Evolutionary conservation across 2,113 vertebrate genomes (phyloP).

Genomic region (Myrmecophaga tridactyla): DNA sequence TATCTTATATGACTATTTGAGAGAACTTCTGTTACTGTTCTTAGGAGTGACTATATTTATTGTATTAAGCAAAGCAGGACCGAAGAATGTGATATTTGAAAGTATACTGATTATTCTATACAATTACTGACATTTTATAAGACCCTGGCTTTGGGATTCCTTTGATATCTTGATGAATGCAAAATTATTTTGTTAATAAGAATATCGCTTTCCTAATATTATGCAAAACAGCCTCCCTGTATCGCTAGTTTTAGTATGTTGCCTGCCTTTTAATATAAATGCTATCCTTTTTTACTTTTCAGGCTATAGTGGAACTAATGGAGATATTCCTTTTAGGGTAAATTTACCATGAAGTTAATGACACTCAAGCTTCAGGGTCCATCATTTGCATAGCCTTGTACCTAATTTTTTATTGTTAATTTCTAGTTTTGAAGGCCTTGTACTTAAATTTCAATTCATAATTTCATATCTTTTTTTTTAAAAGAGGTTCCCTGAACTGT

Average conservation of each 20-base stretch:
- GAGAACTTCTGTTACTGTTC: not conserved
- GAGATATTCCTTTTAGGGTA: not conserved
- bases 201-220: not conserved
- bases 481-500: not conserved
- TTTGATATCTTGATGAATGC: not conserved
- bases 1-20: not conserved
- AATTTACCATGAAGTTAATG: not conserved
- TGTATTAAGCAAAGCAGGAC: not conserved
- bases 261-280: not conserved
- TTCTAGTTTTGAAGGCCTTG: not conserved
- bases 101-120: not conserved
- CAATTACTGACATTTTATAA: not conserved
- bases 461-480: not conserved
- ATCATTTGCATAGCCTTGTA: not conserved
- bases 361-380: not conserved
- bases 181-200: not conserved
- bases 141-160: not conserved
- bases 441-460: slow-evolving; percentile 13
- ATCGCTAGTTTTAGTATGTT: not conserved
- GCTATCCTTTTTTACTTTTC: not conserved
- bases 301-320: not conserved
- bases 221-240: not conserved
- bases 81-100: slow-evolving; percentile 16
- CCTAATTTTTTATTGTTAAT: slow-evolving; percentile 7
- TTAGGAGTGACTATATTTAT: not conserved